Evolutionary conservation across 2,797 vertebrate genomes (phyloP).

Genomic region (Cyprinella venusta): DNA sequence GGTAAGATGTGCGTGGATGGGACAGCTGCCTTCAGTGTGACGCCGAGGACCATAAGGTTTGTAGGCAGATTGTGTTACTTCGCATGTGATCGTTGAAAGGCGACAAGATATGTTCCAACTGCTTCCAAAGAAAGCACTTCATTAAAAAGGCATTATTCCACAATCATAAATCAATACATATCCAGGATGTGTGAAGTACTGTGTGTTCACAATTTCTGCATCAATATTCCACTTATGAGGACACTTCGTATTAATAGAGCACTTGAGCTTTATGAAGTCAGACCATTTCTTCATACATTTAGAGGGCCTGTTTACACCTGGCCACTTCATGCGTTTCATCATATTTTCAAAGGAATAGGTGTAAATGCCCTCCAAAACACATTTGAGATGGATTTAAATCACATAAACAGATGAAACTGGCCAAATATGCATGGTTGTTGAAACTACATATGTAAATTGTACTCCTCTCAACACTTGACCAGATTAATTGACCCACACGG

Average conservation of each 20-base stretch:
- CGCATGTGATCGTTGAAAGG: slow-evolving; percentile 36
- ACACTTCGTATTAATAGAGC: slow-evolving; percentile 28
- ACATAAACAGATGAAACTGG: too few relatives aligned
- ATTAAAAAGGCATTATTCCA: slow-evolving; percentile 18
- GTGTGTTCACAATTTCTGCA: not conserved
- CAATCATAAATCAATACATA: slow-evolving; percentile 29
- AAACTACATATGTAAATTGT: too few relatives aligned
- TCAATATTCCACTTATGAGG: slow-evolving; percentile 6
- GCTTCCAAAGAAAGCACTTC: slow-evolving; percentile 30
- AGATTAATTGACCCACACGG: not conserved
- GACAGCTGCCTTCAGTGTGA: slow-evolving; percentile 38
- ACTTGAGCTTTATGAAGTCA: slow-evolving; percentile 9
- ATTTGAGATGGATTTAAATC: too few relatives aligned
- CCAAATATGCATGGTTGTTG: too few relatives aligned
- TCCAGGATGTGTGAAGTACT: not conserved
- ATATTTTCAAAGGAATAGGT: too few relatives aligned
- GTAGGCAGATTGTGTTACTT: slow-evolving; percentile 43
- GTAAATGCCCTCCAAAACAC: too few relatives aligned
- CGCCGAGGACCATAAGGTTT: slow-evolving; percentile 12
- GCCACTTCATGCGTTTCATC: too few relatives aligned
- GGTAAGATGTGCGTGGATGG: slow-evolving; percentile 1
- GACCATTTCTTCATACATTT: not conserved
- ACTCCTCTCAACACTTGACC: not conserved
- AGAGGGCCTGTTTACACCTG: too few relatives aligned
- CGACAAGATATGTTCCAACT: slow-evolving; percentile 22